Evolutionary conservation across 2,113 vertebrate genomes (phyloP).

Genomic region (Sander vitreus): DNA sequence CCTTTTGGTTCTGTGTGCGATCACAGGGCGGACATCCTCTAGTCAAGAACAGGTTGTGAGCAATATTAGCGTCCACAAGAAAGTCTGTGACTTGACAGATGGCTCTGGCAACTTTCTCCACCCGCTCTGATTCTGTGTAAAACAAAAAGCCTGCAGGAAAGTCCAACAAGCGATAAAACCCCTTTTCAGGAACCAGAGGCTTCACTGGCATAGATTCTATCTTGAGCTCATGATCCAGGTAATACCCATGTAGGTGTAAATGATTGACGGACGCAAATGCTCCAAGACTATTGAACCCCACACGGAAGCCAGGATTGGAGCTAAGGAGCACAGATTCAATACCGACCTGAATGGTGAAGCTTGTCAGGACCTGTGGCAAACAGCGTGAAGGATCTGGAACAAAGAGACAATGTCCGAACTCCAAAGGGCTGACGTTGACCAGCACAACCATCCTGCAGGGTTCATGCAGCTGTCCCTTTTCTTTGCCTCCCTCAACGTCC

Average conservation of each 20-base stretch:
- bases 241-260: constrained; percentile 92
- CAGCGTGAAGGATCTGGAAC: constrained; percentile 85
- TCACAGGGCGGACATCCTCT: constrained; percentile 84
- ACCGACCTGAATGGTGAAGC: constrained; percentile 70
- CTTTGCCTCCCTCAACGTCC: background rate
- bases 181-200: constrained; percentile 75
- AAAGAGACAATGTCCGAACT: constrained; percentile 91
- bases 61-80: constrained; percentile 82
- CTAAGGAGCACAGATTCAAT: constrained; percentile 90
- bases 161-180: constrained; percentile 74
- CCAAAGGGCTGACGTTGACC: constrained; percentile 91
- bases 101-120: constrained; percentile 69
- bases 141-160: constrained; percentile 90
- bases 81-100: constrained; percentile 86
- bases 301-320: constrained; percentile 86
- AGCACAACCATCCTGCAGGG: constrained; percentile 79
- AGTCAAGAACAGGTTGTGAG: constrained; percentile 91
- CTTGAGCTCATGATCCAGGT: constrained; percentile 84
- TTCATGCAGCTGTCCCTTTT: background rate
- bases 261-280: constrained; percentile 95
- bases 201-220: constrained; percentile 83
- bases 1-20: background rate
- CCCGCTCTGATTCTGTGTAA: constrained; percentile 73
- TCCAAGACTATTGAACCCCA: constrained; percentile 95
- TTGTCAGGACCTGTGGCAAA: constrained; percentile 87